These are phyloP conservation scores for Stenchaetothrips biformis DNA, from an alignment of 2,888 invertebrate genomes.

Conservation along the genomic window DNA sequence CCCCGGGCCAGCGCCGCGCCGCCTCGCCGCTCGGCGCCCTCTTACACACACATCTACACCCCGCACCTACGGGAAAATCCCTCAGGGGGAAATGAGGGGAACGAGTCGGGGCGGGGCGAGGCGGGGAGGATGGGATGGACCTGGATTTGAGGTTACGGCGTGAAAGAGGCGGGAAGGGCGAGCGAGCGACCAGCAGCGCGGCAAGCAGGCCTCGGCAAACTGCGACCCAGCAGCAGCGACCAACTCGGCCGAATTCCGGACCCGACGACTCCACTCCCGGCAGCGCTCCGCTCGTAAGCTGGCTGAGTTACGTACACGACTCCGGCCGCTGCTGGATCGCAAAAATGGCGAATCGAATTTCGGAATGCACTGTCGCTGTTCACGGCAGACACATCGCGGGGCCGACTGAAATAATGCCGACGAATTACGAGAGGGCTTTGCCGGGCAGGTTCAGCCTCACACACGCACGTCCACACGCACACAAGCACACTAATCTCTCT, in stretches of 20 bases:
- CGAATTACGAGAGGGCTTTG: too few species aligned
- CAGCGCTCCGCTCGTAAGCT: too few species aligned
- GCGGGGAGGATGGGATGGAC: background rate
- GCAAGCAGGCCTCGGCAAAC: background rate
- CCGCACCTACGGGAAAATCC: constrained; percentile 9
- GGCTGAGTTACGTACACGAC: too few species aligned
- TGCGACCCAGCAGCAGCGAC: too few species aligned
- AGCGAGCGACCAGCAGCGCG: background rate
- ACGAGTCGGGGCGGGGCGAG: background rate
- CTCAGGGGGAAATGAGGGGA: constrained; percentile 16
- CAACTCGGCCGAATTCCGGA: too few species aligned
- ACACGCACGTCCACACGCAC: background rate
- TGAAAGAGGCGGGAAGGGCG: background rate
- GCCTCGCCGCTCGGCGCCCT: background rate
- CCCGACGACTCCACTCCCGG: too few species aligned
- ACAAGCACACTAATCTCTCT: background rate
- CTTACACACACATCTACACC: background rate
- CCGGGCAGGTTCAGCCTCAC: too few species aligned
- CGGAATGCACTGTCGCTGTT: too few species aligned
- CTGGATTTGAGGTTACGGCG: constrained; percentile 7
- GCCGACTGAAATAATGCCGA: too few species aligned
- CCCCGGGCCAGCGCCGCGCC: background rate
- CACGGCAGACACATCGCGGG: too few species aligned
- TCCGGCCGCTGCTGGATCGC: too few species aligned
- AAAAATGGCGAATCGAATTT: too few species aligned